These are phyloP conservation scores for Rapana venosa DNA, from an alignment of 2,888 invertebrate genomes.

Conservation along the genomic window DNA sequence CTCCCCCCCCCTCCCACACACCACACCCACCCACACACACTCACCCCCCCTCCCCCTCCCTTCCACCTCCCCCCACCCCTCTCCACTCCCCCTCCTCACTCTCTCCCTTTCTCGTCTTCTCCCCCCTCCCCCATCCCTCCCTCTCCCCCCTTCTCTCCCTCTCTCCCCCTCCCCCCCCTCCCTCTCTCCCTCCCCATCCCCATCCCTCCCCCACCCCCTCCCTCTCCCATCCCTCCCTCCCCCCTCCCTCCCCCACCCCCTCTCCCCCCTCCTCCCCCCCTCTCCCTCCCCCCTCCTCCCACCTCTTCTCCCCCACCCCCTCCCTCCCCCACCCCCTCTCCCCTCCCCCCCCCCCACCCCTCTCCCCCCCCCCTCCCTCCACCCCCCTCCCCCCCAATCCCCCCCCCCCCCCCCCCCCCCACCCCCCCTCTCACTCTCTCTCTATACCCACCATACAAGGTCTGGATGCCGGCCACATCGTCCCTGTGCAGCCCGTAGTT, in stretches of 20 bases:
- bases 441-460: slow-evolving; percentile 70
- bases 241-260: no score
- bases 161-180: neutral
- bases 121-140: neutral
- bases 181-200: no score
- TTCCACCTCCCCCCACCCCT: neutral
- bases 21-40: no score
- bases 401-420: neutral
- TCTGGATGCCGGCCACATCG: slow-evolving; percentile 73
- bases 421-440: neutral
- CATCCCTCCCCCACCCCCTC: neutral
- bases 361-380: neutral
- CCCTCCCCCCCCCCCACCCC: no score
- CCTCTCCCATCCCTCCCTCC: neutral
- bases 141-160: neutral
- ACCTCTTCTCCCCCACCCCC: no score
- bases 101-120: no score
- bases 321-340: neutral
- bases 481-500: slow-evolving; percentile 72
- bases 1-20: neutral
- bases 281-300: no score
- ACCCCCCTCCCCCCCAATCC: neutral
- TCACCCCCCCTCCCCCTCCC: neutral
- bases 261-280: no score
- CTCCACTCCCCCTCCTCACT: neutral